Evolutionary conservation across 2,113 vertebrate species (phyloP), one percentile per base, ranked within the genome.

Genomic region (Arvicanthis niloticus): DNA sequence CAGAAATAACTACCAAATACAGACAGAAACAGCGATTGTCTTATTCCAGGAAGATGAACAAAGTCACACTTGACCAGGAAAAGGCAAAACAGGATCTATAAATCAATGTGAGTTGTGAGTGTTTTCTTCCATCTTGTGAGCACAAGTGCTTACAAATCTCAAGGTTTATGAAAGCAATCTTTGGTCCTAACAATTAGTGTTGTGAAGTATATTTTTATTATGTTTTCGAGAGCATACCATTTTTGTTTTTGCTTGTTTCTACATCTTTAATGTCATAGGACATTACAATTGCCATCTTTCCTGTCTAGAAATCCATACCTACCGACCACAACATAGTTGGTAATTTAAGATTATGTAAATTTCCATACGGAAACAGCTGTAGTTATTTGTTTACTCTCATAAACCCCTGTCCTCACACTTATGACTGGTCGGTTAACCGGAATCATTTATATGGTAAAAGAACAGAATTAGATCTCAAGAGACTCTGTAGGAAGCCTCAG

Each of bases 1-100:
- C 56, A 92, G 60, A n/a, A 96, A 94, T 68, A 81, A 77, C 51
- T 86, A 81, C 68, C 51, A 89, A 93, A 96, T 93, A 42, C 26
- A 92, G 15, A 82, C 60, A 91, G 90, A 91, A 77, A 58, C n/a
- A 77, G 86, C 53, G 65, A 75, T 78, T 93, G 67, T 95, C 56
- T 48, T 95, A 95, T 26, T 95, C 13, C 67, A 96, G 51, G 34
- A 91, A 95, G 86, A 95, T 51, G 85, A 92, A 65, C 45, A 89
- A 93, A 81, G 91, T 88, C 53, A 86, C n/a, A 88, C 45, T 81
- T 88, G 34, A 96, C 78, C 87, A 96, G 73, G 40, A 84, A 93
- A 91, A 92, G 21, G 58, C 1, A 0, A 70, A 93, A 88, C 6
- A 0, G 86, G 68, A 96, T 92, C 75, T 67, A 90, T 92, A 92